Evolutionary conservation across 2,797 vertebrate species (phyloP).

Genomic region (Nyctibius grandis): DNA sequence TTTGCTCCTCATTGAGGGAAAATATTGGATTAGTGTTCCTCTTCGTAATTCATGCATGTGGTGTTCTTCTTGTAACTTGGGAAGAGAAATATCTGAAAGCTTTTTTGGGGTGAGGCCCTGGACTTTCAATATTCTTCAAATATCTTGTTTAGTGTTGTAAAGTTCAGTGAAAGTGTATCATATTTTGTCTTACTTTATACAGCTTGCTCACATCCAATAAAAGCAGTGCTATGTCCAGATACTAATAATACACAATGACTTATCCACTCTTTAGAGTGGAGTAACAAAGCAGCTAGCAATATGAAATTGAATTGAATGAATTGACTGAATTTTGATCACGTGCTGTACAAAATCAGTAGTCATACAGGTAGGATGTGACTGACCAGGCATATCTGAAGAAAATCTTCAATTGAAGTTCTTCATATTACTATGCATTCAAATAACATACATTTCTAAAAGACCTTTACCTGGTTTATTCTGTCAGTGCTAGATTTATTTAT

Average conservation of each 20-base stretch:
- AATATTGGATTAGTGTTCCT: fast-evolving
- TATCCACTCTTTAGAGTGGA: neutral
- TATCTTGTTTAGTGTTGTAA: neutral
- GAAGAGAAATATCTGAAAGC: neutral
- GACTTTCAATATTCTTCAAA: neutral
- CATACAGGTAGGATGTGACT: neutral
- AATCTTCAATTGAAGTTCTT: neutral
- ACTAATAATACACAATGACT: neutral
- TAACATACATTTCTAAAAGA: neutral
- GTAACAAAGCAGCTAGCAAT: neutral
- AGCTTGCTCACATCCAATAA: neutral
- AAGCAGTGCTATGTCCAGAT: neutral
- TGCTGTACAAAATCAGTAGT: neutral
- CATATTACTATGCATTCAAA: neutral
- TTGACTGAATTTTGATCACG: neutral
- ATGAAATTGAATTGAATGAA: neutral
- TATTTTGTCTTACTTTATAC: neutral
- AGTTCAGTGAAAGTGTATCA: neutral
- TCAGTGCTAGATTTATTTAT: neutral
- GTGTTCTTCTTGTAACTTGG: neutral
- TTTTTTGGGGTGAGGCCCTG: fast-evolving
- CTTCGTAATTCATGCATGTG: neutral
- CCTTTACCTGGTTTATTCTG: neutral
- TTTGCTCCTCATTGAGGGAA: neutral
- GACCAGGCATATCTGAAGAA: neutral